phyloP scores from a whole-genome alignment of 2,888 invertebrate species.

The Catocala sponsa region DNA sequence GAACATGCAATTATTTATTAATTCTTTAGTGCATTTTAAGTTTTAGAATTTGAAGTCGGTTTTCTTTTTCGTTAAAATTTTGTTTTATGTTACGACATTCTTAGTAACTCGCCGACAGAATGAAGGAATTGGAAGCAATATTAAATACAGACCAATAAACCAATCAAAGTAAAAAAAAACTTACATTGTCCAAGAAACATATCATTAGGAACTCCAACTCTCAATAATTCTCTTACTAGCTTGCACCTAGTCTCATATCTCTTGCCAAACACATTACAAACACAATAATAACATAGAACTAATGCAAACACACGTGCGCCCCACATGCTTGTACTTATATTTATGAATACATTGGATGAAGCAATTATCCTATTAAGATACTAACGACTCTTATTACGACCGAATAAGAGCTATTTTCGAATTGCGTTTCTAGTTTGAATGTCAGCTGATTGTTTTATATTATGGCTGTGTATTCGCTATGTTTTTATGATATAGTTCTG shows the following conservation, averaged over 20 bases:
- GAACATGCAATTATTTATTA: too few species aligned
- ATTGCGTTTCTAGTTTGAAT: constrained; percentile 48
- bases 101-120: too few species aligned
- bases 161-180: constrained; percentile 40
- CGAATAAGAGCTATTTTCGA: constrained; percentile 10
- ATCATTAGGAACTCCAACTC: constrained; percentile 67
- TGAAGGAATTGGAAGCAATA: too few species aligned
- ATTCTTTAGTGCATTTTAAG: too few species aligned
- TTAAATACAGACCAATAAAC: neutral
- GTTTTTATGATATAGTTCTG: too few species aligned
- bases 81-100: too few species aligned
- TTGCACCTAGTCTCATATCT: constrained; percentile 76
- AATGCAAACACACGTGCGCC: constrained; percentile 60
- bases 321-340: constrained; percentile 61
- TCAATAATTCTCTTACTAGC: constrained; percentile 70
- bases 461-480: neutral
- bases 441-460: constrained; percentile 48
- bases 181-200: constrained; percentile 78
- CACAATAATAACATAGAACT: constrained; percentile 11
- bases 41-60: too few species aligned
- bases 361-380: constrained; percentile 23
- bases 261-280: constrained; percentile 51
- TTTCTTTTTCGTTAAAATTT: too few species aligned
- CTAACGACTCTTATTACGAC: constrained; percentile 7
- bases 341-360: constrained; percentile 34